phyloP scores from a whole-genome alignment of 2,113 vertebrate genomes.

The Prinia subflava region DNA sequence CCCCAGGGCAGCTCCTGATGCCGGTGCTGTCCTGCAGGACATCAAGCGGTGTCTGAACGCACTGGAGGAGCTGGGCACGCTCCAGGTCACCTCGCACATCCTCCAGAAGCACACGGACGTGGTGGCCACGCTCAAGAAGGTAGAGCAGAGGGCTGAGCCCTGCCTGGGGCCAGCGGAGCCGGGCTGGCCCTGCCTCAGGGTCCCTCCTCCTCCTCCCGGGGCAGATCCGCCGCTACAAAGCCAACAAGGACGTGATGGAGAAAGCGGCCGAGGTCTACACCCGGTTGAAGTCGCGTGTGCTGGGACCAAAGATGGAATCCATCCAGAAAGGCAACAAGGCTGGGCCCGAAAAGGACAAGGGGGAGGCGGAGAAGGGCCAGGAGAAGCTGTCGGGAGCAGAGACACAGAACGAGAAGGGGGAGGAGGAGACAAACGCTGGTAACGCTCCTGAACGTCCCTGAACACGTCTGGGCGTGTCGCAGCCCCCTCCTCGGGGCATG shows the following conservation, averaged over 20 bases:
- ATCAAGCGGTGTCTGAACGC: slow-evolving; percentile 90
- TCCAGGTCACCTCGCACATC: slow-evolving; percentile 94
- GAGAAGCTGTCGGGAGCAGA: slow-evolving; percentile 72
- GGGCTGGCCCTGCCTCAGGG: not conserved
- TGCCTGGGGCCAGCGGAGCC: not conserved
- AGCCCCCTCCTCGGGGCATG: accelerated
- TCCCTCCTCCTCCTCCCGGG: not conserved
- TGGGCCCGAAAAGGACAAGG: slow-evolving; percentile 56
- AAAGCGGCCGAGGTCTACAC: slow-evolving; percentile 92
- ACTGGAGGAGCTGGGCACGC: slow-evolving; percentile 84
- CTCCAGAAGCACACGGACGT: slow-evolving; percentile 96
- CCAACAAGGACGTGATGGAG: slow-evolving; percentile 92
- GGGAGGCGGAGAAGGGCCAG: slow-evolving; percentile 67
- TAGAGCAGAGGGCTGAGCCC: not conserved
- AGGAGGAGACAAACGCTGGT: slow-evolving; percentile 56
- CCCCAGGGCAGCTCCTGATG: not conserved
- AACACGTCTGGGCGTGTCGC: accelerated
- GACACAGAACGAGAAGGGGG: slow-evolving; percentile 63
- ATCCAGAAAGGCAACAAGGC: slow-evolving; percentile 74
- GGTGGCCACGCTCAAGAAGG: slow-evolving; percentile 95
- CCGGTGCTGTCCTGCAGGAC: slow-evolving; percentile 71
- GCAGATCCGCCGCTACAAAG: slow-evolving; percentile 96
- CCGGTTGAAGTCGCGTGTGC: slow-evolving; percentile 90
- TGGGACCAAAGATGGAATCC: slow-evolving; percentile 82
- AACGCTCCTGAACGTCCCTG: not conserved